Base-by-base conservation (phyloP, 2,113 vertebrate genomes). In the Callorhinus ursinus region DNA sequence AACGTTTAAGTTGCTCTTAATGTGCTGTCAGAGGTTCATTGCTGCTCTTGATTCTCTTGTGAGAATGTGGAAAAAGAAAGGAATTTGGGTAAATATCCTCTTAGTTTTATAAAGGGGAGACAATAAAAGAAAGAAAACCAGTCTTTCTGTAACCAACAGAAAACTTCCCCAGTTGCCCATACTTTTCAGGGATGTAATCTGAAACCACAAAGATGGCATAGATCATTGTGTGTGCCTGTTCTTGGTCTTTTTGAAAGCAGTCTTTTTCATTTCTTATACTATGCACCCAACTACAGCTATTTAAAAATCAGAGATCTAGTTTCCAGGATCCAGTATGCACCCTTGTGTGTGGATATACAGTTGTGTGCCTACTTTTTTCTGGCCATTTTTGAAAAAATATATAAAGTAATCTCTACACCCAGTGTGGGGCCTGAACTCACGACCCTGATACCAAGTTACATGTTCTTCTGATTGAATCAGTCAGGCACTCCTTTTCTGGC, bases 21-120 rank as follows among this genome's bases (percentile, higher is more conserved):
- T 57, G 1, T 63, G 59, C 46, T 26, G 33, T 51, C 14, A 5
- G 69, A 57, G 55, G 18, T 55, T 71, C 31, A 1, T 2, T 86
- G 19, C 31, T 86, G n/a, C 19, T 51, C 12, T 53, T 69, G 53
- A 55, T 16, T 69, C 72, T 76, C 72, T 26, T 93, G 31, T 86
- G 31, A 55, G 59, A 91, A 77, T 77, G n/a, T 24, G 55, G 36
- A 49, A 82, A 36, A 46, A 57, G 86, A 90, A 93, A 77, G 53
- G 55, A 84, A 94, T 84, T 96, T 51, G 46, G 77, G 72, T 28
- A 61, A 92, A n/a, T 67, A 82, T 4, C 88, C 93, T 91, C 92
- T 51, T 61, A 53, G 31, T 90, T 96, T 96, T 80, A 67, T 76
- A 46, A 90, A 88, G 69, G n/a, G 42, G 15, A 83, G 14, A 49